Evolutionary conservation across 2,888 invertebrate genomes (phyloP).

Genomic region (Apodemia hepburni): DNA sequence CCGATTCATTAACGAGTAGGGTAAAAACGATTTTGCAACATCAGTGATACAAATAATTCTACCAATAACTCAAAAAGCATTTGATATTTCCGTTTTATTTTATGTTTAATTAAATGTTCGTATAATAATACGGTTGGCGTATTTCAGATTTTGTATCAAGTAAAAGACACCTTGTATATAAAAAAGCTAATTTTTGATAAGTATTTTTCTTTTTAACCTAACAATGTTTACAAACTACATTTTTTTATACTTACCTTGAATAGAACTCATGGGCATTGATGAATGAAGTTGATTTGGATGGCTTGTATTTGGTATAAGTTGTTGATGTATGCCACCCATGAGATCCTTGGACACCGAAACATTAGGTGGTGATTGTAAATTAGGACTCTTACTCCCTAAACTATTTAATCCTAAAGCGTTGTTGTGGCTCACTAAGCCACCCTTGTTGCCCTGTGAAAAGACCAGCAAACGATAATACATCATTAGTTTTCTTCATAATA

Average conservation of each 20-base stretch:
- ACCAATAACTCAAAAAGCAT: no score
- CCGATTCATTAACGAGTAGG: no score
- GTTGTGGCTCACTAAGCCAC: constrained; percentile 85
- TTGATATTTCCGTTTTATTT: no score
- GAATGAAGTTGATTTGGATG: constrained; percentile 80
- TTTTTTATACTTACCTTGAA: constrained; percentile 77
- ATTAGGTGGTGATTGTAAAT: constrained; percentile 91
- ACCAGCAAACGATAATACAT: constrained; percentile 61
- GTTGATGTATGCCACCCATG: constrained; percentile 85
- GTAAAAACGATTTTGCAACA: no score
- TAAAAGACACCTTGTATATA: no score
- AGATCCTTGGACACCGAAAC: constrained; percentile 90
- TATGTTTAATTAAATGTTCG: no score
- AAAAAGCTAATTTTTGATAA: not conserved
- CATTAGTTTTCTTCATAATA: constrained; percentile 44
- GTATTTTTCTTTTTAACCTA: not conserved
- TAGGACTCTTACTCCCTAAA: constrained; percentile 90
- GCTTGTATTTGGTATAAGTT: constrained; percentile 88
- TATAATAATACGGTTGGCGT: no score
- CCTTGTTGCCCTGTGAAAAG: constrained; percentile 84
- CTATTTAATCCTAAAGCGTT: constrained; percentile 87
- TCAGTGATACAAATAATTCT: no score
- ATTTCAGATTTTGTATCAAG: no score
- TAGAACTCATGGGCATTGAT: constrained; percentile 85
- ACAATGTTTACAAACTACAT: constrained; percentile 6